Conservation (phyloP, 2,113 vertebrate species). For the Syngnathus typhle region DNA sequence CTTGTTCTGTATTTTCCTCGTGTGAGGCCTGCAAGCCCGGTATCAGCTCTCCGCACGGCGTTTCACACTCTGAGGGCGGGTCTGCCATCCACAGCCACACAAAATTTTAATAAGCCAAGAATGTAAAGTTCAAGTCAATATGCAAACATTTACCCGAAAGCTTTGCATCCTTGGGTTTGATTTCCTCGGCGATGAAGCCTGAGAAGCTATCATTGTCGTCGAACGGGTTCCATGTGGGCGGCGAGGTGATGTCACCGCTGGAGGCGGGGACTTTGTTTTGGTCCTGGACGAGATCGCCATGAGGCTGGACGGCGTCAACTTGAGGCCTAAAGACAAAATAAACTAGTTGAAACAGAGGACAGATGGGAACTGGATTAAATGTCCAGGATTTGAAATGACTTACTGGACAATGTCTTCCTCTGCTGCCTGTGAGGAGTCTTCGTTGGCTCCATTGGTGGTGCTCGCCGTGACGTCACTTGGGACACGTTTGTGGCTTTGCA, state of each 20-base stretch:
- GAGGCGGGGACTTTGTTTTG: slow-evolving; percentile 26
- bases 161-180: slow-evolving; percentile 82
- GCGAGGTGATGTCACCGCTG: slow-evolving; percentile 52
- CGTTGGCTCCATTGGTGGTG: slow-evolving; percentile 71
- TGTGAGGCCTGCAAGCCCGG: slow-evolving; percentile 74
- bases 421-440: slow-evolving; percentile 80
- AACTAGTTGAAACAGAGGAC: neutral
- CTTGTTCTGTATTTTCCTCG: slow-evolving; percentile 52
- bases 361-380: neutral
- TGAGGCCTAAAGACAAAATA: neutral
- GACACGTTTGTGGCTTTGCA: slow-evolving; percentile 78
- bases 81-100: slow-evolving; percentile 54
- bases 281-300: slow-evolving; percentile 46
- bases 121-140: neutral
- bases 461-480: slow-evolving; percentile 82
- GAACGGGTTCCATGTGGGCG: slow-evolving; percentile 88
- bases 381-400: slow-evolving; percentile 44
- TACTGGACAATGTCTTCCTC: slow-evolving; percentile 83
- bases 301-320: slow-evolving; percentile 28
- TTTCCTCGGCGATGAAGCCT: slow-evolving; percentile 83
- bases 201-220: slow-evolving; percentile 89
- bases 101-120: neutral
- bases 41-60: slow-evolving; percentile 80
- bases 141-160: slow-evolving; percentile 70
- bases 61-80: slow-evolving; percentile 70